These are phyloP conservation scores for Harpalus rubripes DNA, from an alignment of 2,888 invertebrate genomes.

Conservation along the genomic window DNA sequence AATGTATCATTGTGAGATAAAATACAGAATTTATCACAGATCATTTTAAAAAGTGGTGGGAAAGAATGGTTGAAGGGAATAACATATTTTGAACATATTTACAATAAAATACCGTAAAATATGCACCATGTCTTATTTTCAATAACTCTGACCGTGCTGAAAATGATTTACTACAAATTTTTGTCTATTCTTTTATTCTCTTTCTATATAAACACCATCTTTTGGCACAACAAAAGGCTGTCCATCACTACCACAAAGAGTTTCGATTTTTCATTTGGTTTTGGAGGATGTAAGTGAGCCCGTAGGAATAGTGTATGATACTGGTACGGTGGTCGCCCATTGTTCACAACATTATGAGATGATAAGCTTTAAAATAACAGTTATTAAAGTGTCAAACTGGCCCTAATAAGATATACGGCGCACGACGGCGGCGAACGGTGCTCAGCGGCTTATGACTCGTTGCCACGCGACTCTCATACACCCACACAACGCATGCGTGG, in stretches of 20 bases:
- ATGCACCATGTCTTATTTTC: too few relatives aligned
- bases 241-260: conserved; percentile 25
- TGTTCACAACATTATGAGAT: conserved; percentile 68
- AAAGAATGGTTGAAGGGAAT: too few relatives aligned
- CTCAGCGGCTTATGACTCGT: conserved; percentile 54
- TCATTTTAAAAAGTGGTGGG: too few relatives aligned
- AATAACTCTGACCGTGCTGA: too few relatives aligned
- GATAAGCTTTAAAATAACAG: conserved; percentile 74
- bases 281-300: conserved; percentile 15
- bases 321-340: conserved; percentile 52
- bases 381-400: conserved; percentile 75
- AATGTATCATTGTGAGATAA: too few relatives aligned
- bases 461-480: conserved; percentile 36
- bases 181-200: too few relatives aligned
- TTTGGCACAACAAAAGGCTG: background rate
- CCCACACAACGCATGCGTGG: conserved; percentile 12
- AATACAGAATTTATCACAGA: too few relatives aligned
- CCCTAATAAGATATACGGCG: conserved; percentile 74
- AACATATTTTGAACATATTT: too few relatives aligned
- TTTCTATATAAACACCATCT: too few relatives aligned
- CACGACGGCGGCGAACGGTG: conserved; percentile 67
- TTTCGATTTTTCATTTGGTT: conserved; percentile 34
- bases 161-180: too few relatives aligned
- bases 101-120: too few relatives aligned
- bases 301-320: conserved; percentile 38